phyloP scores from a whole-genome alignment of 2,888 invertebrate species.

The Sinotaia quadrata region DNA sequence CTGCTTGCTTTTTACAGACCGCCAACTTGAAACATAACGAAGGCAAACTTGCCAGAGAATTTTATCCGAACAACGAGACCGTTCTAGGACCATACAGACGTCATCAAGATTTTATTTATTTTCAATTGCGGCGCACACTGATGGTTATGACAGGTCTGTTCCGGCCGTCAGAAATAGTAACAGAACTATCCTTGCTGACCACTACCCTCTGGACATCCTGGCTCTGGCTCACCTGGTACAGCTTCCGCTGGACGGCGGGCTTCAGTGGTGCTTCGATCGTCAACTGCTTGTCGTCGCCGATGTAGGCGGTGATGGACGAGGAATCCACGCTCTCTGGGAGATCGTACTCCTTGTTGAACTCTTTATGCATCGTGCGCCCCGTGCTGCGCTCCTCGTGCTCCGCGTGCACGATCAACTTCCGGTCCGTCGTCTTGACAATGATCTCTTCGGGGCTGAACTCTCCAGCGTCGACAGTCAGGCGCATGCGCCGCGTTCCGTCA shows the following conservation, averaged over 20 bases:
- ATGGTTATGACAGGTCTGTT: slow-evolving; percentile 65
- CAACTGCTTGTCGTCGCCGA: slow-evolving; percentile 68
- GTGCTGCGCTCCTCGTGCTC: slow-evolving; percentile 68
- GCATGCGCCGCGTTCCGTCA: slow-evolving; percentile 54
- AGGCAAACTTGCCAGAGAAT: no score
- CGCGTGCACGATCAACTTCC: slow-evolving; percentile 68
- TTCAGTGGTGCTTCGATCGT: slow-evolving; percentile 71
- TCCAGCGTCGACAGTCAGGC: slow-evolving; percentile 61
- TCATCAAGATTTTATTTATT: no score
- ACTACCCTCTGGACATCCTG: slow-evolving; percentile 63
- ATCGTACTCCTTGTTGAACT: slow-evolving; percentile 71
- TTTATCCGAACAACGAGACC: no score
- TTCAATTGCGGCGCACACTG: slow-evolving; percentile 60
- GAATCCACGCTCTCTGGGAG: slow-evolving; percentile 70
- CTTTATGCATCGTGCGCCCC: slow-evolving; percentile 68
- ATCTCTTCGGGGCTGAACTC: slow-evolving; percentile 70
- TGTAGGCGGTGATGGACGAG: slow-evolving; percentile 67
- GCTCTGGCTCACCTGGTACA: slow-evolving; percentile 62
- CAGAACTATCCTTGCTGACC: slow-evolving; percentile 63
- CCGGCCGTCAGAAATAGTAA: slow-evolving; percentile 59
- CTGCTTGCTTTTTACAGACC: no score
- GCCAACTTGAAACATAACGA: no score
- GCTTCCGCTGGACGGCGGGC: slow-evolving; percentile 45
- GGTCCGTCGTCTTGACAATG: slow-evolving; percentile 69
- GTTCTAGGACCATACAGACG: no score